Percentiles rank a stretch among this genome's conserved stretches.
phyloP scores from a whole-genome alignment of 1,140 invertebrate species.

The Drosophila pseudoananassae region DNA sequence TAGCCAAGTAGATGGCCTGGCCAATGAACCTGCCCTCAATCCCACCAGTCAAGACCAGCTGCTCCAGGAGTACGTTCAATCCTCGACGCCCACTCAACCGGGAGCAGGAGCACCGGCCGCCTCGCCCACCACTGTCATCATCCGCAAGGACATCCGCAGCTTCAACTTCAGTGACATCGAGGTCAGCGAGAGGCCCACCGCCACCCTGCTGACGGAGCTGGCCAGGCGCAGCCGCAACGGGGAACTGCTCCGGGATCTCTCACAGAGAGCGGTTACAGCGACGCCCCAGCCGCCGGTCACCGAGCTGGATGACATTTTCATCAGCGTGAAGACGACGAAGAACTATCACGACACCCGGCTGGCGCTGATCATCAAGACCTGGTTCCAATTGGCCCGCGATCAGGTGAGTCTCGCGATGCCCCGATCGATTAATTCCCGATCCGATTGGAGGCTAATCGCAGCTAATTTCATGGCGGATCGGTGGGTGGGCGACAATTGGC shows the following conservation, averaged over 20 bases:
- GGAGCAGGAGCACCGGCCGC: slow-evolving; percentile 48
- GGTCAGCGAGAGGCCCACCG: slow-evolving; percentile 69
- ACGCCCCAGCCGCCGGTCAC: slow-evolving; percentile 89
- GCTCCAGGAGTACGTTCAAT: slow-evolving; percentile 55
- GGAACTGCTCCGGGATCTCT: slow-evolving; percentile 75
- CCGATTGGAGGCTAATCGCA: slow-evolving; percentile 46
- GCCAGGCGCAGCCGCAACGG: slow-evolving; percentile 73
- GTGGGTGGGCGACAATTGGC: slow-evolving; percentile 68
- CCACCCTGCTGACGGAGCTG: slow-evolving; percentile 67
- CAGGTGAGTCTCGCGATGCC: slow-evolving; percentile 88
- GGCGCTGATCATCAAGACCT: slow-evolving; percentile 95
- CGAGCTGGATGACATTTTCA: slow-evolving; percentile 93
- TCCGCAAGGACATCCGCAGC: slow-evolving; percentile 83
- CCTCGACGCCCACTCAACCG: slow-evolving; percentile 50
- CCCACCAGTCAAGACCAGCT: slow-evolving; percentile 48
- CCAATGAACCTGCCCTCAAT: slow-evolving; percentile 60
- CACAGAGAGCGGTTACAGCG: slow-evolving; percentile 76
- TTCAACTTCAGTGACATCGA: slow-evolving; percentile 83
- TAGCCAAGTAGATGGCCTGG: slow-evolving; percentile 49
- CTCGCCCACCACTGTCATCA: slow-evolving; percentile 59
- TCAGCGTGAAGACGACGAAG: slow-evolving; percentile 97
- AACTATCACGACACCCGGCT: slow-evolving; percentile 93
- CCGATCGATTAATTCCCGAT: slow-evolving; percentile 20
- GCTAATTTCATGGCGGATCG: slow-evolving; percentile 53
- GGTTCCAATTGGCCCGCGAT: slow-evolving; percentile 95